Percentiles rank a stretch among this genome's conserved stretches.
Evolutionary conservation across 2,888 invertebrate species (phyloP).

Genomic region (Ariolimax columbianus): DNA sequence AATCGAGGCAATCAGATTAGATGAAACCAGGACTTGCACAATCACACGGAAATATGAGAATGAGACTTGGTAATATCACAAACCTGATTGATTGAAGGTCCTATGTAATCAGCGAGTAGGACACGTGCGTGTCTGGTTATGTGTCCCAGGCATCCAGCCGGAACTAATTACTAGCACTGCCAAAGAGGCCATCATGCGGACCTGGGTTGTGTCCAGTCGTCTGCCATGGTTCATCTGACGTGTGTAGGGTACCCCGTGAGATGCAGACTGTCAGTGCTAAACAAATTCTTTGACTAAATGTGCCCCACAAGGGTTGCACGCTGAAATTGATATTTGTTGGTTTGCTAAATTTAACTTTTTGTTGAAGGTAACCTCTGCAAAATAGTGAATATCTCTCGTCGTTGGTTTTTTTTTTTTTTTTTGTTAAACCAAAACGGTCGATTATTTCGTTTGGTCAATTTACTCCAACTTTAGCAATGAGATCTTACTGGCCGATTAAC

Average conservation of each 20-base stretch:
- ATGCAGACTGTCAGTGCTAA: not conserved
- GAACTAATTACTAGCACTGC: not conserved
- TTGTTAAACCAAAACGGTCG: no score
- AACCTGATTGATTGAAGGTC: not conserved
- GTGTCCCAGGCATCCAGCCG: not conserved
- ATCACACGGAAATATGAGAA: conserved; percentile 8
- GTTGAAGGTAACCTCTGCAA: no score
- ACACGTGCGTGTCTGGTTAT: not conserved
- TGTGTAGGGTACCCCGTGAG: not conserved
- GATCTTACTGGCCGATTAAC: no score
- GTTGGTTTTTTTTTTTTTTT: no score
- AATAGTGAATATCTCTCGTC: no score
- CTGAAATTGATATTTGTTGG: not conserved
- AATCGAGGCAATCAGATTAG: conserved; percentile 27
- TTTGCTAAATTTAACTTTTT: no score
- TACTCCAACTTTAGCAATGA: no score
- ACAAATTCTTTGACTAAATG: conserved; percentile 2
- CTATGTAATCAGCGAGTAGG: conserved; percentile 13
- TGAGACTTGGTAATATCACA: not conserved
- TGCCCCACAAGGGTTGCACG: not conserved
- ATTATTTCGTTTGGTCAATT: no score
- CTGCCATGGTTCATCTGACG: not conserved
- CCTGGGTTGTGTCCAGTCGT: conserved; percentile 35
- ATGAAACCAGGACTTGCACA: not conserved
- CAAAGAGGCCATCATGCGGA: not conserved